These are phyloP conservation scores for Ips typographus DNA, from an alignment of 1,140 invertebrate species.

Conservation along the genomic window DNA sequence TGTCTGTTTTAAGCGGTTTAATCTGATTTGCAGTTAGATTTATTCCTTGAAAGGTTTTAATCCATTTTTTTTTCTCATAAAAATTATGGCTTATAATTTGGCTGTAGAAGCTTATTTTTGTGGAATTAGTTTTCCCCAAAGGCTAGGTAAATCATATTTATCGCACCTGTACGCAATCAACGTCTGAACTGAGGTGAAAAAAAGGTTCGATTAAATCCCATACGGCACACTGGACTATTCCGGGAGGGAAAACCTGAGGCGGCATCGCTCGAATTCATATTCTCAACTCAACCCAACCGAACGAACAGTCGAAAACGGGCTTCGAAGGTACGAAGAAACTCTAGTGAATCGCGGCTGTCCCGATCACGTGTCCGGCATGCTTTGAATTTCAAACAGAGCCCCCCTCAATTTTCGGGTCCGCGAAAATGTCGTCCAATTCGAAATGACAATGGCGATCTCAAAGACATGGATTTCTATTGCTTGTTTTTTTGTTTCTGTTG, in stretches of 20 bases:
- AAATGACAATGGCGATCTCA: constrained; percentile 27
- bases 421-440: constrained; percentile 11
- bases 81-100: no score
- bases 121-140: no score
- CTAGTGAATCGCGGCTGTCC: constrained; percentile 1
- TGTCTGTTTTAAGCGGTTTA: not conserved
- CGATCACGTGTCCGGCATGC: constrained; percentile 22
- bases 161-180: no score
- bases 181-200: not conserved
- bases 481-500: constrained; percentile 31
- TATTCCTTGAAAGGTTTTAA: no score
- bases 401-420: not conserved
- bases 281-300: constrained; percentile 4
- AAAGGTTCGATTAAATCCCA: not conserved
- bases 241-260: not conserved
- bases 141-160: no score
- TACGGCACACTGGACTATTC: not conserved
- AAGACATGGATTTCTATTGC: constrained; percentile 14
- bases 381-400: constrained; percentile 17
- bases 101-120: no score
- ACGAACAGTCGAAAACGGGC: constrained; percentile 28
- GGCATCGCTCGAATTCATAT: constrained; percentile 15
- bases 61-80: no score
- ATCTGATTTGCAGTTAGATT: no score
- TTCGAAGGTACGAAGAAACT: constrained; percentile 26